Percentiles rank a stretch among this genome's conserved stretches.
Evolutionary conservation across 2,113 vertebrate species (phyloP).

Genomic region (Accipiter virgatus): DNA sequence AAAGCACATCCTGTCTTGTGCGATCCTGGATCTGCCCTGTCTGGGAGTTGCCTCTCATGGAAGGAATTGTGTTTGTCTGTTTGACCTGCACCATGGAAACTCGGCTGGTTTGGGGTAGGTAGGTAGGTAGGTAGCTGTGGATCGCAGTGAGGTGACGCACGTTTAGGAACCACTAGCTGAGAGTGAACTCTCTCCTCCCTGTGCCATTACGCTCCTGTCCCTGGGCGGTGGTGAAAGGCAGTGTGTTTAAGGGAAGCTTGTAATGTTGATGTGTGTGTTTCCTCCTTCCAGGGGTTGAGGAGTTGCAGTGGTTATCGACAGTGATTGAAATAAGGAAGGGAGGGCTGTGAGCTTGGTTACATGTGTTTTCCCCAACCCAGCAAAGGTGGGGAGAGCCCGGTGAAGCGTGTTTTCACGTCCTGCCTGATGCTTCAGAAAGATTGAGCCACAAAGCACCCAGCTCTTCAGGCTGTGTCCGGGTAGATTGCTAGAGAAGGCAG

Average conservation of each 20-base stretch:
- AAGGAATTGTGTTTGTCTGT: conserved; percentile 4
- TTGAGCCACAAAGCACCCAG: neutral
- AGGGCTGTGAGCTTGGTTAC: neutral
- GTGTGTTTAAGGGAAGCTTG: neutral
- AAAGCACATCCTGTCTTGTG: neutral
- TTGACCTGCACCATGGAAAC: neutral
- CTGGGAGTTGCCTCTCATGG: neutral
- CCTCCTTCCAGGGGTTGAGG: neutral
- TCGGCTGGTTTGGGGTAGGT: neutral
- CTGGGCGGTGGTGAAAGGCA: rapidly evolving
- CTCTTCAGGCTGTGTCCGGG: neutral
- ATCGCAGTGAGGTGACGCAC: rapidly evolving
- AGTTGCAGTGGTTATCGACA: neutral
- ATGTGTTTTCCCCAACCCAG: neutral
- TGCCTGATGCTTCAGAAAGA: neutral
- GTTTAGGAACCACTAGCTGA: neutral
- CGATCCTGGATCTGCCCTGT: neutral
- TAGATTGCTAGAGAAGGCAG: no score
- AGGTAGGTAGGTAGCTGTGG: neutral
- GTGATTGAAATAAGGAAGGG: neutral
- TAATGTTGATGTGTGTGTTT: no score
- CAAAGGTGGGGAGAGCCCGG: neutral
- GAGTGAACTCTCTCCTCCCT: neutral
- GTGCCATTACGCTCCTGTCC: neutral
- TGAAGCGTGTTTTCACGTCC: neutral